A percentile compares a stretch with the other conserved stretches of the same genome.
Evolutionary conservation across 2,113 vertebrate species (phyloP).

Genomic region (Pelmatolapia mariae): DNA sequence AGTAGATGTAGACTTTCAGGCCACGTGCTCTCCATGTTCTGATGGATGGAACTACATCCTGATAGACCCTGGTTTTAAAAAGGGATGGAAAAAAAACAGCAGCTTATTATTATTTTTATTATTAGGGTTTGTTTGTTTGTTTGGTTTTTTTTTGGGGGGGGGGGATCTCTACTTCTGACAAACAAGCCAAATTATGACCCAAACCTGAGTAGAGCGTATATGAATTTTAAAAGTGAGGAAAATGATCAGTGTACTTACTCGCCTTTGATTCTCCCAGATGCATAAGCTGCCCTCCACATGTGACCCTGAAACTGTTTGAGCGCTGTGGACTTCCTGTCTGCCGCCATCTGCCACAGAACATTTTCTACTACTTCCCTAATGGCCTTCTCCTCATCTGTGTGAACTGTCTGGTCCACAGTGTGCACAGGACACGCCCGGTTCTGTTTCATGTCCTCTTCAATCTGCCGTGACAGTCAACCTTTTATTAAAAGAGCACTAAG

Average conservation of each 20-base stretch:
- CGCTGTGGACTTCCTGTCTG: slow-evolving; percentile 91
- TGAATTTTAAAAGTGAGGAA: neutral
- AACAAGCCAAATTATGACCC: neutral
- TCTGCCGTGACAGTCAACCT: slow-evolving; percentile 59
- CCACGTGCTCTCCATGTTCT: slow-evolving; percentile 82
- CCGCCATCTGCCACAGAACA: slow-evolving; percentile 93
- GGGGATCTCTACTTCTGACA: neutral
- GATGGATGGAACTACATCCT: slow-evolving; percentile 88
- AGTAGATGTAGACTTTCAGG: slow-evolving; percentile 91
- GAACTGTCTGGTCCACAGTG: slow-evolving; percentile 72
- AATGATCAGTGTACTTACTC: slow-evolving; percentile 80
- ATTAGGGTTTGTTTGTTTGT: too few species aligned
- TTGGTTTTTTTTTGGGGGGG: too few species aligned
- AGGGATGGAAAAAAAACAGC: fast-evolving
- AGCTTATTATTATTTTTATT: neutral
- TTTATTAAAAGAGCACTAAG: neutral
- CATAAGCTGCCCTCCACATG: slow-evolving; percentile 90
- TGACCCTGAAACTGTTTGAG: slow-evolving; percentile 96
- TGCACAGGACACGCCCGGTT: slow-evolving; percentile 83
- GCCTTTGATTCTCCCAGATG: slow-evolving; percentile 85
- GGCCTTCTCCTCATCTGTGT: slow-evolving; percentile 78
- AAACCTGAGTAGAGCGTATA: neutral
- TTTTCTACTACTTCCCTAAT: slow-evolving; percentile 88
- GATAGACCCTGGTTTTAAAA: slow-evolving; percentile 77
- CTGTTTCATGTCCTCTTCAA: slow-evolving; percentile 85